Evolutionary conservation across 2,797 vertebrate species (phyloP), one percentile per base, ranked within the genome.

Genomic region (Pteropus rufus): DNA sequence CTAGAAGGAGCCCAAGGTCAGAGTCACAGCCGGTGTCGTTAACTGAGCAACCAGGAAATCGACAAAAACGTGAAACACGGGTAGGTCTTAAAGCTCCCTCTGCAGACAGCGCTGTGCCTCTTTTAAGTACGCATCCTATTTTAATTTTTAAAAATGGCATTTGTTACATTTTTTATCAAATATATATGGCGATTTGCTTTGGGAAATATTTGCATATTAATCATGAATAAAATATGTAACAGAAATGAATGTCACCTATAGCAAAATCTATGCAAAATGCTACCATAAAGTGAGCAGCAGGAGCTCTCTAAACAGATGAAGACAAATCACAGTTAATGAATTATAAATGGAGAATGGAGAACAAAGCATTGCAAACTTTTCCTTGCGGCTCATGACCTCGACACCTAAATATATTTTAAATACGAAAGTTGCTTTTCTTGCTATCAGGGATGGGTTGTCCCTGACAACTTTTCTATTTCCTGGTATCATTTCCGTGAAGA

Each of bases 151-250:
- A 91, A 96, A 93, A 90, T 95, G 94, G 18, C 4, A 1, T 52
- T 82, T 14, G 29, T 9, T 89, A 8, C 26, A 39, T 80, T 80
- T 96, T 98, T 98, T 94, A 64, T 93, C 85, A 93, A 96, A 97
- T 77, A 93, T 70, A 56, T 60, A 60, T 72, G 31, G 52, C 52
- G 86, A 97, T 64, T 49, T 46, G 8, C 76, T 97, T 95, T 70
- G 65, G 54, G 86, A 93, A 79, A 80, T 79, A 96, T 98, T 86
- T 97, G 80, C 67, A 93, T 91, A 75, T 83, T 83, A 96, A 95
- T 94, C 91, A 98, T 97, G 56, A 98, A 98, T 98, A 98, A 97
- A 98, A 97, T 93, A 97, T 95, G 65, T 72, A 52, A 93, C 94
- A 60, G 95, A 97, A 98, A 95, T 96, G 84, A 97, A 97, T 93